phyloP scores from a whole-genome alignment of 2,888 invertebrate genomes.

The Rhabditoides inermis region DNA sequence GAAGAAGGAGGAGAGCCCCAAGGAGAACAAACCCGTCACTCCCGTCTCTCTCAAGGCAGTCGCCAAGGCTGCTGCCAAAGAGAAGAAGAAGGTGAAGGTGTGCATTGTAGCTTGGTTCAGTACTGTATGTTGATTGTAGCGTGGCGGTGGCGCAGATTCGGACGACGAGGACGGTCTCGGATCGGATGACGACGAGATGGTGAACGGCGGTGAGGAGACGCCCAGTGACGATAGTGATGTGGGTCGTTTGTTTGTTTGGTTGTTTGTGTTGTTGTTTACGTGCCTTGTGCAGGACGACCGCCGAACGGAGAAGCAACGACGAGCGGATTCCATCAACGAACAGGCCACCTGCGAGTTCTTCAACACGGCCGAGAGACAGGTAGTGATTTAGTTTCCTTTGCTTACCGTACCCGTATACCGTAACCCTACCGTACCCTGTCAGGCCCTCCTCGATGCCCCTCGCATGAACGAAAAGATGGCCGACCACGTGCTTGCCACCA shows the following conservation, averaged over 20 bases:
- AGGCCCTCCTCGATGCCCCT: slow-evolving; percentile 17
- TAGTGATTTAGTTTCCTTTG: no score
- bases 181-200: slow-evolving; percentile 17
- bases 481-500: slow-evolving; percentile 12
- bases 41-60: background rate
- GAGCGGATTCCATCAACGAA: slow-evolving; percentile 12
- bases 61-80: background rate
- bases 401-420: no score
- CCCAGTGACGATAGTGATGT: slow-evolving; percentile 25
- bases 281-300: slow-evolving; percentile 20
- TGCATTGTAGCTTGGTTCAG: background rate
- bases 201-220: slow-evolving; percentile 18
- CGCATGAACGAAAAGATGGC: slow-evolving; percentile 30
- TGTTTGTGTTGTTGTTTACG: background rate
- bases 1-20: background rate
- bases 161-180: slow-evolving; percentile 8
- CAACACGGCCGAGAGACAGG: slow-evolving; percentile 17
- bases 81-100: background rate
- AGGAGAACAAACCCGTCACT: background rate
- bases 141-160: slow-evolving; percentile 18
- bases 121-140: slow-evolving; percentile 1
- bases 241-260: background rate
- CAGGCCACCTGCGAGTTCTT: slow-evolving; percentile 21
- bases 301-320: slow-evolving; percentile 1
- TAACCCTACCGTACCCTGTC: no score